Evolutionary conservation across 2,888 invertebrate genomes (phyloP).

Genomic region (Myopa testacea): DNA sequence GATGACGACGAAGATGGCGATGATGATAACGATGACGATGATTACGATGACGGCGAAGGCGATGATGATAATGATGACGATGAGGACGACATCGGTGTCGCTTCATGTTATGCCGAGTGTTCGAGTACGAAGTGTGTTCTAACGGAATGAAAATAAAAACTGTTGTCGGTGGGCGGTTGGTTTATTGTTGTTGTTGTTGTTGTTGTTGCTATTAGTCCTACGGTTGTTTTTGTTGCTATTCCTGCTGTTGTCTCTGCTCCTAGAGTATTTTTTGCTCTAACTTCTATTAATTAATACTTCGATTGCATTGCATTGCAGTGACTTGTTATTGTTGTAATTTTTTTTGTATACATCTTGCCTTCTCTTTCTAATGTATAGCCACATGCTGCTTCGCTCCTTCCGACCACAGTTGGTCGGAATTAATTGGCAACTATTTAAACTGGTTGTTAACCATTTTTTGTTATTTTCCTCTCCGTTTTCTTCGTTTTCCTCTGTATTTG

Average conservation of each 20-base stretch:
- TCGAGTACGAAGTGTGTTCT: no score
- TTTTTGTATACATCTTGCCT: neutral
- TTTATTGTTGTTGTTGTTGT: neutral
- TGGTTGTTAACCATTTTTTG: neutral
- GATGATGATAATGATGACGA: no score
- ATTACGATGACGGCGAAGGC: no score
- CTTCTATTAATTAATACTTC: neutral
- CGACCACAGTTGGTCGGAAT: neutral
- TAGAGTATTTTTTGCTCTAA: neutral
- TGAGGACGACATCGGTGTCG: neutral
- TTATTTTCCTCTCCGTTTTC: neutral
- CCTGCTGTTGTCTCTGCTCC: neutral
- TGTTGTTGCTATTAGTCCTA: neutral
- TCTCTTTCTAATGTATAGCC: neutral
- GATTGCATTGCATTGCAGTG: neutral
- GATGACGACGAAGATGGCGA: neutral
- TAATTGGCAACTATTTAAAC: slow-evolving; percentile 9
- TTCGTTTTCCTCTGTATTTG: no score
- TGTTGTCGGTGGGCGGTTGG: no score
- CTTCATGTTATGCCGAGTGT: neutral
- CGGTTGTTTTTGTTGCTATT: neutral
- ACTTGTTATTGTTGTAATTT: neutral
- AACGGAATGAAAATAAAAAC: no score
- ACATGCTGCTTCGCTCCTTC: neutral
- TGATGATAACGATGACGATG: no score